phyloP scores from a whole-genome alignment of 2,888 invertebrate species.

The Polylopha cassiicola region DNA sequence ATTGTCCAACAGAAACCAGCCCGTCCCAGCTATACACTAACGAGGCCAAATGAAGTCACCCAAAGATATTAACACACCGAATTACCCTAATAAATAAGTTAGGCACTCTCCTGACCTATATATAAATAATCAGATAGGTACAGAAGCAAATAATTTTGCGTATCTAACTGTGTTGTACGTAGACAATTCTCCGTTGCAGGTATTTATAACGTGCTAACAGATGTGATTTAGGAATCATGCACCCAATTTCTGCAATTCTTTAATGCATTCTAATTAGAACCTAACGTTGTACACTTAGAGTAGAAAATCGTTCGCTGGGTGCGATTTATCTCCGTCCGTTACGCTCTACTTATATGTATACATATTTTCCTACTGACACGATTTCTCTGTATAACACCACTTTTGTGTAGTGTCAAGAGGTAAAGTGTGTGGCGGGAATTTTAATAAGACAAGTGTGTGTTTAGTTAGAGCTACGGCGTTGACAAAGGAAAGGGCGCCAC shows the following conservation, averaged over 20 bases:
- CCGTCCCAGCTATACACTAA: conserved; percentile 19
- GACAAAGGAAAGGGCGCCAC: conserved; percentile 16
- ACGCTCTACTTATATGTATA: conserved; percentile 6
- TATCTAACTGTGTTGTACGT: no score
- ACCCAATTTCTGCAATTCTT: no score
- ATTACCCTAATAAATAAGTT: conserved; percentile 11
- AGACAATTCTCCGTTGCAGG: no score
- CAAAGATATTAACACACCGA: conserved; percentile 2
- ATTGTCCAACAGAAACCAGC: conserved; percentile 25
- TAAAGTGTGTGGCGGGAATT: conserved; percentile 20
- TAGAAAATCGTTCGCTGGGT: no score
- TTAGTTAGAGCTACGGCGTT: conserved; percentile 6
- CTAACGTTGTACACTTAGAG: no score
- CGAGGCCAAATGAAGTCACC: conserved; percentile 19
- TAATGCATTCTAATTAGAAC: no score
- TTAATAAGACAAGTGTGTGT: conserved; percentile 14
- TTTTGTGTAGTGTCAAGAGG: conserved; percentile 38
- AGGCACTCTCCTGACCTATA: not conserved
- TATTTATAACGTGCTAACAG: no score
- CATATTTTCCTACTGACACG: conserved; percentile 40
- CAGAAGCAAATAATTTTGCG: not conserved
- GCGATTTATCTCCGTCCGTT: no score
- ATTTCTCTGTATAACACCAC: conserved; percentile 45
- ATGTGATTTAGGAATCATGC: no score
- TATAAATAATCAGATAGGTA: not conserved